Conservation (phyloP, 1,140 invertebrate genomes). For the Oreohelix idahoensis region DNA sequence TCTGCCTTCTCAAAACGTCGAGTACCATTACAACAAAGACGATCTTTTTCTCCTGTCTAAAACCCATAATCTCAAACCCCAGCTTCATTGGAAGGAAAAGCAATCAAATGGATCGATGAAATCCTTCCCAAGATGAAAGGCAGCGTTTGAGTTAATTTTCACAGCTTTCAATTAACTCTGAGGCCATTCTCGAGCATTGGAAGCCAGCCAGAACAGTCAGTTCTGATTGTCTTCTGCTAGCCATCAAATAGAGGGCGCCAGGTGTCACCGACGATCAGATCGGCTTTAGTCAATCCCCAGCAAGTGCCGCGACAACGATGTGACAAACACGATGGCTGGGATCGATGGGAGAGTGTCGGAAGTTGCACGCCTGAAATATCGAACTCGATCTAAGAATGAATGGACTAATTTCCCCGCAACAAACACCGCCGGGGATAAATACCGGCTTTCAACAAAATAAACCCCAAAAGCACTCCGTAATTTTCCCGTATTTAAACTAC, state of each 20-base stretch:
- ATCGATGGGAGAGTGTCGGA: slow-evolving; percentile 8
- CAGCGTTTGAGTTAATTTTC: slow-evolving; percentile 27
- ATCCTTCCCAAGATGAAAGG: slow-evolving; percentile 12
- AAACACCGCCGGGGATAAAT: slow-evolving; percentile 3
- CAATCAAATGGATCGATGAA: background rate
- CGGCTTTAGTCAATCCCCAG: slow-evolving; percentile 24
- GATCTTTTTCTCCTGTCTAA: background rate
- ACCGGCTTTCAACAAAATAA: slow-evolving; percentile 27
- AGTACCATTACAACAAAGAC: slow-evolving; percentile 4
- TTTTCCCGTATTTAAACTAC: slow-evolving; percentile 14
- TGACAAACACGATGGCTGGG: slow-evolving; percentile 5
- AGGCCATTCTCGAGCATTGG: slow-evolving; percentile 4
- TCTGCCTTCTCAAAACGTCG: background rate
- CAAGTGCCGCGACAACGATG: slow-evolving; percentile 22
- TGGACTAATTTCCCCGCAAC: slow-evolving; percentile 13
- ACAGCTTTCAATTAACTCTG: slow-evolving; percentile 27
- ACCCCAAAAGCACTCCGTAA: slow-evolving; percentile 1
- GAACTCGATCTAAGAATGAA: slow-evolving; percentile 12
- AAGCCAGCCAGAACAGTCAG: slow-evolving; percentile 7
- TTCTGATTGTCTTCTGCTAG: slow-evolving; percentile 24
- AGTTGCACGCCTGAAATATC: slow-evolving; percentile 20
- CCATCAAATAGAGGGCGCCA: slow-evolving; percentile 28
- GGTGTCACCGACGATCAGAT: slow-evolving; percentile 19
- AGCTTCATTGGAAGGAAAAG: background rate
- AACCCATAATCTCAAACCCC: slow-evolving; percentile 4